Base-by-base conservation (phyloP, 2,113 vertebrate genomes). In the Rattus norvegicus region DNA sequence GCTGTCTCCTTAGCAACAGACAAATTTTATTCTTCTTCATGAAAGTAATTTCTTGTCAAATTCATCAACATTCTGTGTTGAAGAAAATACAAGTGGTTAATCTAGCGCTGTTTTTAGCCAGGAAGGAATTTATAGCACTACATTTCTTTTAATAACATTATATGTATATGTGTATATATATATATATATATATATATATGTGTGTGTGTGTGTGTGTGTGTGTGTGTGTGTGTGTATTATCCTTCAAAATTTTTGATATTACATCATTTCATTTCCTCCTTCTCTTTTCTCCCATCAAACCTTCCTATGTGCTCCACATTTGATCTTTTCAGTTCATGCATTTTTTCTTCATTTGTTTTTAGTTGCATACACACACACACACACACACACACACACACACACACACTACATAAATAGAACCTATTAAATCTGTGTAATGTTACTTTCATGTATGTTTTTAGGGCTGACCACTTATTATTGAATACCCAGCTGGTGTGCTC, bases 11-110 rank as follows among this genome's bases (percentile, higher is more conserved):
- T 88, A 95, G 86, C 75, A 95, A 93, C 22, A 65, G 69, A 72
- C 88, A 70, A 90, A 84, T 88, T 83, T 88, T 49, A 75, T 93
- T 91, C 63, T 96, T 93, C 11, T 33, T 52, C 19, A 24, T 26
- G 36, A 90, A 39, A 88, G 52, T 72, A 36, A 88, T 79, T 88
- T 92, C 85, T 87, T 65, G 69, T 95, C 75, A 88, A 84, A 94
- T 2, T 65, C 73, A 79, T 88, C 63, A 43, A 76, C 63, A 67
- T 43, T 61, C 22, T 88, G 14, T 88, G 39, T 73, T 63, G 70
- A 96, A 94, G 81, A 94, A 96, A 90, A 72, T 61, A 16, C 59
- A 86, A 84, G 59, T 43, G 17, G 2, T 88, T 69, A 81, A 47
- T 69, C 1, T 39, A 54, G 70, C 16, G 24, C 24, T 92, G 5